Conservation (phyloP, 2,113 vertebrate genomes). For the Mormyrus iriodes region DNA sequence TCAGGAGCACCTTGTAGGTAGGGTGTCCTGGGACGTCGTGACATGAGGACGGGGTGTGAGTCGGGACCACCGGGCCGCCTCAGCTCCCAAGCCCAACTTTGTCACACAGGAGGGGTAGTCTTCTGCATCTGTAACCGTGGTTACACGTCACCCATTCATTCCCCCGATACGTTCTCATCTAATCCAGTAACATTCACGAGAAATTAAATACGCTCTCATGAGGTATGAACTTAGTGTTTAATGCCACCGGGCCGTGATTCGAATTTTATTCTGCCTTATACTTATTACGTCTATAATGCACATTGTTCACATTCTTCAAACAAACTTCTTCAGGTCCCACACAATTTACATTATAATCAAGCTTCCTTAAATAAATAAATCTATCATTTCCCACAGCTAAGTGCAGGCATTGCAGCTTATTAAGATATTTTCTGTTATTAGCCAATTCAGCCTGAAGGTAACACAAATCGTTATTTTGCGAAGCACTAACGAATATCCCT, state of each 20-base stretch:
- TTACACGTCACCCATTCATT: constrained; percentile 21
- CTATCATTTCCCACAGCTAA: constrained; percentile 33
- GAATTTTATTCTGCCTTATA: constrained; percentile 33
- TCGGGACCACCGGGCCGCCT: constrained; percentile 37
- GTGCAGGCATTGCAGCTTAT: constrained; percentile 32
- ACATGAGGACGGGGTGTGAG: constrained; percentile 38
- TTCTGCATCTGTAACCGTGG: constrained; percentile 7
- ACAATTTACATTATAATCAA: constrained; percentile 46
- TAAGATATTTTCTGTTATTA: constrained; percentile 30
- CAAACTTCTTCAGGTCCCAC: constrained; percentile 25
- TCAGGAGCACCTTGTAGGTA: constrained; percentile 49
- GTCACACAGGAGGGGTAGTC: constrained; percentile 36
- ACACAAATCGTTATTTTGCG: constrained; percentile 4
- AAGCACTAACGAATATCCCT: background rate
- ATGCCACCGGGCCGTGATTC: constrained; percentile 38
- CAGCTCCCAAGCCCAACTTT: constrained; percentile 32
- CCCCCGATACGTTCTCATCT: constrained; percentile 18
- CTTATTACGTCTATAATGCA: constrained; percentile 35
- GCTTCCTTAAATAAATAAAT: constrained; percentile 40
- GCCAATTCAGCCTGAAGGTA: constrained; percentile 9
- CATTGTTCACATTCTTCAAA: background rate
- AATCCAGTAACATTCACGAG: constrained; percentile 18
- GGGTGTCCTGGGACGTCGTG: constrained; percentile 48
- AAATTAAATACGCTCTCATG: constrained; percentile 22
- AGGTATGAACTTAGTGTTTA: constrained; percentile 33